Conservation (phyloP, 2,888 invertebrate species). For the Erynnis tages region DNA sequence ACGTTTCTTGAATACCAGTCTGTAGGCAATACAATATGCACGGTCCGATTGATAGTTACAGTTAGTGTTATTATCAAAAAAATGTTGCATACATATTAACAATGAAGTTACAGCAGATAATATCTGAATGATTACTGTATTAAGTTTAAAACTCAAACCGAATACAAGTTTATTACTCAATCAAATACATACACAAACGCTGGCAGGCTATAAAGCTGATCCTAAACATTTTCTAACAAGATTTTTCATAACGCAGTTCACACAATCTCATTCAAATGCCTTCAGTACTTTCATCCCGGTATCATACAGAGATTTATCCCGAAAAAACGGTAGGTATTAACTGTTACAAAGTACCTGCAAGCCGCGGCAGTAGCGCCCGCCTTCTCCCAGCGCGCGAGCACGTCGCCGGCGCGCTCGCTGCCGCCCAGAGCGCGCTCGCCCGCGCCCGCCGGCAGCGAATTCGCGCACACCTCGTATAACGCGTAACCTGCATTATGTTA, state of each 20-base stretch:
- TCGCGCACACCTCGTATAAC: slow-evolving; percentile 94
- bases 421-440: slow-evolving; percentile 90
- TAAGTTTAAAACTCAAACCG: too few species aligned
- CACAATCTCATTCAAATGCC: too few species aligned
- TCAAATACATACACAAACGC: too few species aligned
- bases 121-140: too few species aligned
- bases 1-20: slow-evolving; percentile 73
- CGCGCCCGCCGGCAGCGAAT: slow-evolving; percentile 77
- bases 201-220: too few species aligned
- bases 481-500: slow-evolving; percentile 96
- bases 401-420: slow-evolving; percentile 95
- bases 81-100: not conserved
- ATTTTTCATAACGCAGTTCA: too few species aligned
- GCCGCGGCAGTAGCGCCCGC: slow-evolving; percentile 88
- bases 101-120: too few species aligned
- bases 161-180: too few species aligned
- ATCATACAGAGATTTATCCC: too few species aligned
- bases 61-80: not conserved
- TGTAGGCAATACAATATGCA: not conserved
- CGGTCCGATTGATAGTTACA: too few species aligned
- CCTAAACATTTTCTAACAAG: too few species aligned
- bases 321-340: not conserved
- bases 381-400: slow-evolving; percentile 97
- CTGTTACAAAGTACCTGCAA: slow-evolving; percentile 57
- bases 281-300: too few species aligned